Evolutionary conservation across 2,888 invertebrate genomes (phyloP), one percentile per base, ranked within the genome.

Genomic region (Amphipoea lucens): DNA sequence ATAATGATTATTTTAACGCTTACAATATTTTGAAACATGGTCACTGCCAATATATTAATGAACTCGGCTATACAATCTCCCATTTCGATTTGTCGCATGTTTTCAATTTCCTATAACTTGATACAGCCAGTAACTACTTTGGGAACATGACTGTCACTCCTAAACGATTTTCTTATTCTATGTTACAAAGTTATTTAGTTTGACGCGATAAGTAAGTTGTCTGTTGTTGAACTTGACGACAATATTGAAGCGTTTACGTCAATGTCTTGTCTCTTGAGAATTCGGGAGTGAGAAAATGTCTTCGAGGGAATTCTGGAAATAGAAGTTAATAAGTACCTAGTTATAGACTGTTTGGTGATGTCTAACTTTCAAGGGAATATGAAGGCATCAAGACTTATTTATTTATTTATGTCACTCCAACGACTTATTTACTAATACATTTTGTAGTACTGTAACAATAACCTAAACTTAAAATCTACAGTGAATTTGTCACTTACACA

Each of bases 141-240:
- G n/a, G 23, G n/a, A 4, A n/a, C 6, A 17, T n/a, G 17, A 20
- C 5, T 20, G 23, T 40, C 72, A 23, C 23, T 29, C 81, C 79
- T 66, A 42, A 6, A 14, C 3, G 5, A 11, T 45, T 54, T 60
- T 12, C 42, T 40, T 45, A 62, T 0, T 82, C 51, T 82, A 4
- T 54, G 36, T 6, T 11, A n/a, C 11, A 48, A 65, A 75, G 36
- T 82, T 82, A 60, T 82, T 45, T 63, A 29, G 48, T 72, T 62
- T 54, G 67, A 62, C 67, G 17, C 17, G 76, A 68, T 80, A 75
- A 68, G 71, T 79, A 65, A 62, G 54, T 75, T 62, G 75, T 40
- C 45, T 82, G 48, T 57, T 69, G 68, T 66, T 76, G 69, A 77
- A 70, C 45, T 66, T 51, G 67, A 54, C n/a, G 54, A 80, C 60